Evolutionary conservation across 1,140 invertebrate species (phyloP).

Genomic region (Forficula auricularia): DNA sequence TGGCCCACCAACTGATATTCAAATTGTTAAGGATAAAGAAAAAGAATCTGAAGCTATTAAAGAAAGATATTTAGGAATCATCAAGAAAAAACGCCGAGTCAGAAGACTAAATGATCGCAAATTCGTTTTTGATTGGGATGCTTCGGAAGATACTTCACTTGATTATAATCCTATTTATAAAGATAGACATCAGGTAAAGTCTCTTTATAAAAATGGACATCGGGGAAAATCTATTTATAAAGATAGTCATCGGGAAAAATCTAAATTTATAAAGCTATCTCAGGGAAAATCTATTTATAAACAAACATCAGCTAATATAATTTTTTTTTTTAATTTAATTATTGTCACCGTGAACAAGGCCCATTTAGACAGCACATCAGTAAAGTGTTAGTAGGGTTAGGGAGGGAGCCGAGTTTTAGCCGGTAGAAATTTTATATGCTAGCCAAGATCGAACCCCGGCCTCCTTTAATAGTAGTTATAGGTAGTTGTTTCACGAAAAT

Average conservation of each 20-base stretch:
- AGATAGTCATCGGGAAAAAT: too few species aligned
- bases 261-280: too few species aligned
- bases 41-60: slow-evolving; percentile 83
- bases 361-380: too few species aligned
- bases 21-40: slow-evolving; percentile 64
- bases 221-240: too few species aligned
- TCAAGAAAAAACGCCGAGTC: slow-evolving; percentile 85
- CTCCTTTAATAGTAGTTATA: too few species aligned
- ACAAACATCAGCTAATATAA: background rate
- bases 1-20: slow-evolving; percentile 14
- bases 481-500: too few species aligned
- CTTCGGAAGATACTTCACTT: slow-evolving; percentile 89
- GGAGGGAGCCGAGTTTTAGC: too few species aligned
- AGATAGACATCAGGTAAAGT: slow-evolving; percentile 66
- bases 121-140: slow-evolving; percentile 99
- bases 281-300: background rate
- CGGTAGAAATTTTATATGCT: too few species aligned
- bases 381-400: too few species aligned
- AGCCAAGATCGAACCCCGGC: too few species aligned
- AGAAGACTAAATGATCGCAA: slow-evolving; percentile 91
- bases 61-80: slow-evolving; percentile 83
- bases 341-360: too few species aligned
- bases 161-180: slow-evolving; percentile 98
- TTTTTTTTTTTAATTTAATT: background rate
- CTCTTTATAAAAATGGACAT: background rate